Percentiles rank a stretch among this genome's conserved stretches.
Evolutionary conservation across 1,140 invertebrate species (phyloP).

Genomic region (Pygmarrhopalites habei): DNA sequence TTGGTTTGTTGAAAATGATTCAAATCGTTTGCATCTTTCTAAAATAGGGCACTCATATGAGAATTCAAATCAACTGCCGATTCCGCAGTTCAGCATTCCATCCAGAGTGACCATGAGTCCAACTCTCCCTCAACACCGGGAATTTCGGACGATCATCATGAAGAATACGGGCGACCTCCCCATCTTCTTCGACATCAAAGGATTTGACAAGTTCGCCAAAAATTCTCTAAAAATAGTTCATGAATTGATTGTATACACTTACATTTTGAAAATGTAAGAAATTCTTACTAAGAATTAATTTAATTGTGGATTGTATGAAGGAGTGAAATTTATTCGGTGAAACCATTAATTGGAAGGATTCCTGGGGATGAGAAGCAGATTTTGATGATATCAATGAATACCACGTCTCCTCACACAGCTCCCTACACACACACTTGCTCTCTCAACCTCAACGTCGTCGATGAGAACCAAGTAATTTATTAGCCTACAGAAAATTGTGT

Average conservation of each 20-base stretch:
- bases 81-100: constrained; percentile 9
- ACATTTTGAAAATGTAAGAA: neutral
- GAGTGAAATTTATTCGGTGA: neutral
- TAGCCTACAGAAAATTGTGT: no score
- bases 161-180: constrained; percentile 21
- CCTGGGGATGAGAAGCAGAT: constrained; percentile 16
- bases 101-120: constrained; percentile 12
- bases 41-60: constrained; percentile 15
- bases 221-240: neutral
- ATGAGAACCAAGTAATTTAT: constrained; percentile 9
- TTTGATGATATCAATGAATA: constrained; percentile 3
- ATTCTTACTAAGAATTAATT: no score
- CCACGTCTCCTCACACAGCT: neutral
- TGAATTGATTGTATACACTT: neutral
- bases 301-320: no score
- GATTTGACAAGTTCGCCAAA: constrained; percentile 7
- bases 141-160: constrained; percentile 12
- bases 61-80: neutral
- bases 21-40: no score
- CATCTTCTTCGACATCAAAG: neutral
- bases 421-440: neutral
- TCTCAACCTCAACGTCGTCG: constrained; percentile 7
- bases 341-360: constrained; percentile 13
- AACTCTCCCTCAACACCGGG: constrained; percentile 4
- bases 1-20: neutral